Conservation (phyloP, 2,888 invertebrate species). For the Crossocerus cetratus region DNA sequence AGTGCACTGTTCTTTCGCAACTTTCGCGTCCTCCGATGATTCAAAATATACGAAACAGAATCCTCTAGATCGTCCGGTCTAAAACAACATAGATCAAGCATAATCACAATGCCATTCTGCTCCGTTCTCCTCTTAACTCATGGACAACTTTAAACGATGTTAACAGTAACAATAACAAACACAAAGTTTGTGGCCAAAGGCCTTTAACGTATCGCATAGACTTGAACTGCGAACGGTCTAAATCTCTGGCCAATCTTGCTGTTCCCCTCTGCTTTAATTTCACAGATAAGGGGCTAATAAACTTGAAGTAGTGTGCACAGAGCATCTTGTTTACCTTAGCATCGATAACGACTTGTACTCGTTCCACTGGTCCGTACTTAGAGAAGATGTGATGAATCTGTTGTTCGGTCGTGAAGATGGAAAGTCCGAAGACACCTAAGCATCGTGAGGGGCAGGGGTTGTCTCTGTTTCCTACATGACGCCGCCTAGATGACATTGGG, state of each 20-base stretch:
- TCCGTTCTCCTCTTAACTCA: not conserved
- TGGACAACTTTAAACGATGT: not conserved
- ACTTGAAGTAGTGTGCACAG: not conserved
- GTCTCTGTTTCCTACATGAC: conserved; percentile 89
- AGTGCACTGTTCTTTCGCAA: conserved; percentile 94
- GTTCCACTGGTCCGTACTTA: conserved; percentile 94
- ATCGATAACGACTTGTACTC: conserved; percentile 96
- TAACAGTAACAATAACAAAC: not conserved
- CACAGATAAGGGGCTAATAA: conserved; percentile 15
- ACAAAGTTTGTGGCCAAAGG: conserved; percentile 66
- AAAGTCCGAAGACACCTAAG: conserved; percentile 96
- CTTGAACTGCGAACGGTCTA: conserved; percentile 70
- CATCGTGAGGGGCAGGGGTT: conserved; percentile 93
- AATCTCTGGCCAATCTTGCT: conserved; percentile 67
- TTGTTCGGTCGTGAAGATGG: conserved; percentile 93
- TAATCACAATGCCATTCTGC: not conserved
- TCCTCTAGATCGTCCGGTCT: conserved; percentile 96
- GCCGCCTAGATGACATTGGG: conserved; percentile 88
- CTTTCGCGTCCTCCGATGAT: conserved; percentile 91
- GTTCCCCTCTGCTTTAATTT: conserved; percentile 44
- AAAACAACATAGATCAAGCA: conserved; percentile 62
- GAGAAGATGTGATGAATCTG: conserved; percentile 95
- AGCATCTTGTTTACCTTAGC: conserved; percentile 82
- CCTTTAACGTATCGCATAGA: conserved; percentile 70
- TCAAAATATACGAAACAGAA: conserved; percentile 98